Percentiles rank a stretch among this genome's conserved stretches.
Conservation (phyloP, 2,888 invertebrate species). For the Tholera decimalis region DNA sequence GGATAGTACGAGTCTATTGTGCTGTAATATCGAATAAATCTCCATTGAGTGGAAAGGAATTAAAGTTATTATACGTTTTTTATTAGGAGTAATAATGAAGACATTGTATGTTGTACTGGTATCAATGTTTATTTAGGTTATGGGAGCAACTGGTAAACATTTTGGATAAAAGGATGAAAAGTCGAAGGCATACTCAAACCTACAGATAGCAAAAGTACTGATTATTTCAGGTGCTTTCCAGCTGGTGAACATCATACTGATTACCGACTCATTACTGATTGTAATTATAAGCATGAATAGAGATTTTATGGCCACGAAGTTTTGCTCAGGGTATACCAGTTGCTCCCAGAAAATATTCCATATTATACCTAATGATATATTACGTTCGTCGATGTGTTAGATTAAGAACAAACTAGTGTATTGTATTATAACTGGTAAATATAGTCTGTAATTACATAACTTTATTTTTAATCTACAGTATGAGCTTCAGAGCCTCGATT, state of each 20-base stretch:
- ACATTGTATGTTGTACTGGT: conserved; percentile 76
- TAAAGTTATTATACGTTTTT: conserved; percentile 48
- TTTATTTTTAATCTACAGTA: conserved; percentile 60
- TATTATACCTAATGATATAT: conserved; percentile 66
- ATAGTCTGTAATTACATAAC: conserved; percentile 51
- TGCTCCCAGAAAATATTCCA: conserved; percentile 71
- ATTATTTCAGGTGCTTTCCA: neutral
- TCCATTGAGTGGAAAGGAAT: conserved; percentile 31
- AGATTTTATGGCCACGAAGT: neutral
- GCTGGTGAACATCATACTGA: neutral
- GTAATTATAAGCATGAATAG: neutral
- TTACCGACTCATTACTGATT: neutral
- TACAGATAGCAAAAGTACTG: too few species aligned
- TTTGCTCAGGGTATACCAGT: conserved; percentile 50
- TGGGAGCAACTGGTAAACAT: conserved; percentile 52
- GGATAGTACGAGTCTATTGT: conserved; percentile 13
- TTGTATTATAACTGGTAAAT: conserved; percentile 64
- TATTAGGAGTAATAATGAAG: conserved; percentile 71
- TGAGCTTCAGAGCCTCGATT: conserved; percentile 67
- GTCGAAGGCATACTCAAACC: neutral
- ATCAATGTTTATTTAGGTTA: conserved; percentile 71
- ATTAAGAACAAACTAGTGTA: conserved; percentile 72
- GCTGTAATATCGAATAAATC: conserved; percentile 40
- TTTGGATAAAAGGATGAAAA: neutral
- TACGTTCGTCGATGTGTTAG: conserved; percentile 78